Percentiles rank a stretch among this genome's conserved stretches.
Evolutionary conservation across 2,888 invertebrate species (phyloP).

Genomic region (Carcina quercana): DNA sequence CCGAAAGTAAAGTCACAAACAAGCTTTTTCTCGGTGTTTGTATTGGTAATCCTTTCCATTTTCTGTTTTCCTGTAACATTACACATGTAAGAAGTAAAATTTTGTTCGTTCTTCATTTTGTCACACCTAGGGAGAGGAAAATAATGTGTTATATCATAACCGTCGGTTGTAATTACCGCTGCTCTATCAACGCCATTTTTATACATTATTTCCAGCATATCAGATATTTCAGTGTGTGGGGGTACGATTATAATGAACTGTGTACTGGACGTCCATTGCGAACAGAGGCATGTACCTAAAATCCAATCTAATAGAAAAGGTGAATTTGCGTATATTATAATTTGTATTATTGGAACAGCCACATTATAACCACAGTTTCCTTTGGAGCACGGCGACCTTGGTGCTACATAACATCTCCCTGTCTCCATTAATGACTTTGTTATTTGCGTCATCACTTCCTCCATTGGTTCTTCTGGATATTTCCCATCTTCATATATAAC

Average conservation of each 20-base stretch:
- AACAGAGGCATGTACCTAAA: neutral
- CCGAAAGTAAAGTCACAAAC: neutral
- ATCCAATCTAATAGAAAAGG: too few relatives aligned
- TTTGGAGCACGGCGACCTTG: neutral
- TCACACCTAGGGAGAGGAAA: neutral
- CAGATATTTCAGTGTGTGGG: neutral
- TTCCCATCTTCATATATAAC: constrained; percentile 1
- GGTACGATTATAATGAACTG: neutral
- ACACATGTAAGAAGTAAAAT: too few relatives aligned
- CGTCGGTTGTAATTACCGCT: neutral
- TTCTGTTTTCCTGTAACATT: too few relatives aligned
- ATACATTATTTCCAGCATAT: neutral
- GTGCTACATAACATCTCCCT: neutral
- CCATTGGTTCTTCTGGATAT: neutral
- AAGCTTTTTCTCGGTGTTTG: too few relatives aligned
- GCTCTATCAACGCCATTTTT: neutral
- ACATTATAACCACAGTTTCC: neutral
- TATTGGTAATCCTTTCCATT: too few relatives aligned
- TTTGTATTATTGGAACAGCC: neutral
- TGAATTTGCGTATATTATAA: neutral
- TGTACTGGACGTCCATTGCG: neutral
- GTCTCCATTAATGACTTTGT: constrained; percentile 1
- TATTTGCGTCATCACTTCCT: neutral
- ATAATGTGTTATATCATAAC: neutral
- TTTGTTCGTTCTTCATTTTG: neutral